Percentiles rank a stretch among this genome's conserved stretches.
These are phyloP conservation scores for Petroica traversi DNA, from an alignment of 2,113 vertebrate species.

Conservation along the genomic window DNA sequence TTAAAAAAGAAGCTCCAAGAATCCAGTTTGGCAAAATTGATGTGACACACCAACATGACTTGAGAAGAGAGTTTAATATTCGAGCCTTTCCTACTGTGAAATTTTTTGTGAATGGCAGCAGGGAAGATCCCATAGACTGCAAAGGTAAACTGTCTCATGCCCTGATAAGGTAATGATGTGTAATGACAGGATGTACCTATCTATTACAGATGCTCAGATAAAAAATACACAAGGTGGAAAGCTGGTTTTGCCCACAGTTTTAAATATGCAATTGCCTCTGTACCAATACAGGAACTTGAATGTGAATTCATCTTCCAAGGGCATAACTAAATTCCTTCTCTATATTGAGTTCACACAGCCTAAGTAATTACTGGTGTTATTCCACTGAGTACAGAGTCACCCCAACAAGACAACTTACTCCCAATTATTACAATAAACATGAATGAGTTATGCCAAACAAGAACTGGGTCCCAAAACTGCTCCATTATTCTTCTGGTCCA, in stretches of 20 bases:
- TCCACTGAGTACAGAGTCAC: fast-evolving
- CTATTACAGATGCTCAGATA: background rate
- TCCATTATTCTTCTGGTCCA: background rate
- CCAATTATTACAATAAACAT: background rate
- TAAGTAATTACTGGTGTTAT: background rate
- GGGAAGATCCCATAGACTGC: constrained; percentile 79
- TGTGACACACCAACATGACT: constrained; percentile 77
- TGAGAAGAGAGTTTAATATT: constrained; percentile 79
- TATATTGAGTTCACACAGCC: background rate
- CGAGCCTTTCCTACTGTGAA: constrained; percentile 74
- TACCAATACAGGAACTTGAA: background rate
- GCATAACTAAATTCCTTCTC: background rate
- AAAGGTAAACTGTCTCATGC: constrained; percentile 74
- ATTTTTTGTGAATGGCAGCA: constrained; percentile 85
- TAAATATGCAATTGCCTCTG: background rate
- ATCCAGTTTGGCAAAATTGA: constrained; percentile 83
- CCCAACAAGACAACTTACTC: background rate
- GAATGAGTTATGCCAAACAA: background rate
- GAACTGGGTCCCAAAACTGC: background rate
- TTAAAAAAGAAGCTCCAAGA: constrained; percentile 77
- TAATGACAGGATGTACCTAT: background rate
- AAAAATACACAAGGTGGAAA: background rate
- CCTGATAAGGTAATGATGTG: background rate
- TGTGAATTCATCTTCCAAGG: background rate
- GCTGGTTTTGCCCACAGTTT: background rate